These are phyloP conservation scores for Melanchra persicariae DNA, from an alignment of 2,888 invertebrate species.

Conservation along the genomic window DNA sequence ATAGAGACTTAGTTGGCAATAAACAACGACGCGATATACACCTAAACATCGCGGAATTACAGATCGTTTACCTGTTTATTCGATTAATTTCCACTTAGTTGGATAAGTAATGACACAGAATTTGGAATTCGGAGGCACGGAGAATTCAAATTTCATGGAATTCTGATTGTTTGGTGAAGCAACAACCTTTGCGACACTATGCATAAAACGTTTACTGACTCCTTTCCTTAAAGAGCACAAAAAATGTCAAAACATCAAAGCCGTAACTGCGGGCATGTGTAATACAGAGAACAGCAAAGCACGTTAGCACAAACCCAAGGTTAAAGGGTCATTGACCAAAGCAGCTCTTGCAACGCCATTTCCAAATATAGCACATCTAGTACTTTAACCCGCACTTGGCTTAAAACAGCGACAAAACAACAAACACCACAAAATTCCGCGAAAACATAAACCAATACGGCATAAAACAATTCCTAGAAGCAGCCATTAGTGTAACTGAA, in stretches of 20 bases:
- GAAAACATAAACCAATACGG: conserved; percentile 17
- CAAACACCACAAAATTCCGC: conserved; percentile 12
- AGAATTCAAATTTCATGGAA: too few species aligned
- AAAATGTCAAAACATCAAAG: neutral
- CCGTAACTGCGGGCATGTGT: neutral
- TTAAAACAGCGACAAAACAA: neutral
- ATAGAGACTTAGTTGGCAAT: too few species aligned
- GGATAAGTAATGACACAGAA: too few species aligned
- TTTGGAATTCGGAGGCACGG: too few species aligned
- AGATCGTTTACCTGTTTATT: too few species aligned
- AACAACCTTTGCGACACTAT: too few species aligned
- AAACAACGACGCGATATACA: too few species aligned
- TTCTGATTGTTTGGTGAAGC: too few species aligned
- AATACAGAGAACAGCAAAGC: neutral
- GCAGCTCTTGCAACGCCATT: too few species aligned
- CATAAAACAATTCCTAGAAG: conserved; percentile 30
- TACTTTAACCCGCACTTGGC: neutral
- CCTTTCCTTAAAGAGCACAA: neutral
- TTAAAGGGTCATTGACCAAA: neutral
- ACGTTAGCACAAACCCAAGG: neutral
- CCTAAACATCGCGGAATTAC: too few species aligned
- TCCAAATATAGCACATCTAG: neutral
- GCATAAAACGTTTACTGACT: neutral
- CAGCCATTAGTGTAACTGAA: conserved; percentile 41
- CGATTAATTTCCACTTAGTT: too few species aligned